These are phyloP conservation scores for Siniperca obscura DNA, from an alignment of 2,797 vertebrate species.

Conservation along the genomic window DNA sequence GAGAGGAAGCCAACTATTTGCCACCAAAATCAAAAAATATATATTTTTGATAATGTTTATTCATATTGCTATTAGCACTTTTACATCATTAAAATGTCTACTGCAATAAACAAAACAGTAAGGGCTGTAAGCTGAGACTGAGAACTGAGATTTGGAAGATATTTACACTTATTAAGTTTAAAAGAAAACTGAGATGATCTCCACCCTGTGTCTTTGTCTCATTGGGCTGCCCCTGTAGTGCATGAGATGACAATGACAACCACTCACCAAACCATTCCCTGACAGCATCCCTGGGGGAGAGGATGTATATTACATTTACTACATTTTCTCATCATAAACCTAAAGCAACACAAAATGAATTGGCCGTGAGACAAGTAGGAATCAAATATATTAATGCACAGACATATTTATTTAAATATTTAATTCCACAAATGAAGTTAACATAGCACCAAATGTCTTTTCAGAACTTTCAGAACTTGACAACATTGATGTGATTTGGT, in stretches of 20 bases:
- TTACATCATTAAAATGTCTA: slow-evolving; percentile 19
- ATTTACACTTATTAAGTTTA: slow-evolving; percentile 2
- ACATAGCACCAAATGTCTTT: not conserved
- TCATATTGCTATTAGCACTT: slow-evolving; percentile 7
- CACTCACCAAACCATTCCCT: slow-evolving; percentile 3
- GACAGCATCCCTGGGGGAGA: not conserved
- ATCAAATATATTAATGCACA: slow-evolving; percentile 1
- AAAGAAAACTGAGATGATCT: slow-evolving; percentile 11
- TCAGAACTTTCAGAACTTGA: slow-evolving; percentile 6
- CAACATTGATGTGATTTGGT: slow-evolving; percentile 18
- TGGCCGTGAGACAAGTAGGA: slow-evolving; percentile 9
- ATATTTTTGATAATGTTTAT: slow-evolving; percentile 7
- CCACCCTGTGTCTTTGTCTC: not conserved
- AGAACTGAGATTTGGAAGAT: not conserved
- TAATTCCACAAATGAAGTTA: not conserved
- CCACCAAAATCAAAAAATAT: slow-evolving; percentile 17
- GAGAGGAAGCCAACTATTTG: slow-evolving; percentile 13
- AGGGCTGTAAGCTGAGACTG: not conserved
- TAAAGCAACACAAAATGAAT: slow-evolving; percentile 13
- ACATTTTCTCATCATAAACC: slow-evolving; percentile 1
- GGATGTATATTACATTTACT: slow-evolving; percentile 3
- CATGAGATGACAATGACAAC: slow-evolving; percentile 4
- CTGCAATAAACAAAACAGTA: slow-evolving; percentile 13
- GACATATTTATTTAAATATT: slow-evolving; percentile 16
- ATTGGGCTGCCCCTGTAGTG: not conserved